A percentile compares a stretch with the other conserved stretches of the same genome.
These are phyloP conservation scores for Ricordea florida DNA, from an alignment of 92 coral and sea anemone genomes.

Conservation along the genomic window DNA sequence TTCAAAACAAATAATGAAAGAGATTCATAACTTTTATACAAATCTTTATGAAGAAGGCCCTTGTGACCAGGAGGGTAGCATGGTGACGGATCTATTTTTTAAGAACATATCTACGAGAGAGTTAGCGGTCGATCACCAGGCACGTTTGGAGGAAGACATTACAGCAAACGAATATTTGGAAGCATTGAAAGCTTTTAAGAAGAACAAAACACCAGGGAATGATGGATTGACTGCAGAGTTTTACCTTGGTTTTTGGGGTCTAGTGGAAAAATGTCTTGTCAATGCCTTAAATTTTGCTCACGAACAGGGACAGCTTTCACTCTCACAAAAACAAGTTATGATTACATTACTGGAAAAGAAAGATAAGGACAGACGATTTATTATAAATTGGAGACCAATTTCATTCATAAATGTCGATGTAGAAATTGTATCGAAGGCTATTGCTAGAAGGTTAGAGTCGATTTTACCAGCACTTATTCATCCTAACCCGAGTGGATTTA, in stretches of 20 bases:
- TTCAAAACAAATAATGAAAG: slow-evolving; percentile 26
- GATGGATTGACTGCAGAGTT: slow-evolving; percentile 62
- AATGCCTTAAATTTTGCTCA: slow-evolving; percentile 38
- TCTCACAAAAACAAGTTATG: slow-evolving; percentile 48
- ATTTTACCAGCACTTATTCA: slow-evolving; percentile 28
- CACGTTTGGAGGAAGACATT: too few species aligned
- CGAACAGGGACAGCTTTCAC: slow-evolving; percentile 28
- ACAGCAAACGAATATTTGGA: slow-evolving; percentile 36
- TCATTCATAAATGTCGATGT: slow-evolving; percentile 38
- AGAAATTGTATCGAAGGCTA: slow-evolving; percentile 33
- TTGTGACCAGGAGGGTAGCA: not conserved
- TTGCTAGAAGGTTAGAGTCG: slow-evolving; percentile 28
- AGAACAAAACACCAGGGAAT: too few species aligned
- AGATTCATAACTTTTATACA: slow-evolving; percentile 21
- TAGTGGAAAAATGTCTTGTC: slow-evolving; percentile 33
- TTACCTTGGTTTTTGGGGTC: slow-evolving; percentile 55
- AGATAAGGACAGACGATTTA: slow-evolving; percentile 40
- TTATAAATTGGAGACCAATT: too few species aligned
- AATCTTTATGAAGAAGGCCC: slow-evolving; percentile 22
- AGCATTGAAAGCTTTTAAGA: slow-evolving; percentile 16
- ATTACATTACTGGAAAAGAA: slow-evolving; percentile 40
- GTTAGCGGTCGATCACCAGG: too few species aligned
- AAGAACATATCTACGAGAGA: too few species aligned
- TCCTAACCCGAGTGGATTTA: slow-evolving; percentile 27
- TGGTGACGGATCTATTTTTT: not conserved